These are phyloP conservation scores for Xiphophorus maculatus DNA, from an alignment of 2,113 vertebrate genomes.

Conservation along the genomic window DNA sequence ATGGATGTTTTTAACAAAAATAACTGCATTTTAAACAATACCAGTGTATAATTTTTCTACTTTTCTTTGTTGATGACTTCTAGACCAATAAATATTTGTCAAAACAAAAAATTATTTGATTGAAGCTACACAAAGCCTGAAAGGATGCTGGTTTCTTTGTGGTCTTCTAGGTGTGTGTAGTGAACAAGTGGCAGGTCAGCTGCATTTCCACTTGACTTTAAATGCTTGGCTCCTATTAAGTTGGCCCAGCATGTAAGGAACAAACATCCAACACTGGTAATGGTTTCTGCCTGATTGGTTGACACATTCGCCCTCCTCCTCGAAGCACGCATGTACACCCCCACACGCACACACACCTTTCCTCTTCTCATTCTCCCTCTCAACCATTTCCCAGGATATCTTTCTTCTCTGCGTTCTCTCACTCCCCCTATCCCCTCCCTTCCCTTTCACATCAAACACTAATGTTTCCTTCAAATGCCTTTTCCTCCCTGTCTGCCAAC, in stretches of 20 bases:
- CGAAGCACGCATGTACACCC: conserved; percentile 8
- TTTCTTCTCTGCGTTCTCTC: conserved; percentile 56
- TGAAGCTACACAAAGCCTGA: conserved; percentile 8
- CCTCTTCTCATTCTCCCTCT: conserved; percentile 38
- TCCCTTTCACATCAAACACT: conserved; percentile 79
- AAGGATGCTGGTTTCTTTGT: conserved; percentile 40
- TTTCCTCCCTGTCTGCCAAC: conserved; percentile 80
- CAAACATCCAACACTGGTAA: conserved; percentile 73
- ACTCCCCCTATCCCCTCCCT: conserved; percentile 56
- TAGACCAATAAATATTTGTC: neutral
- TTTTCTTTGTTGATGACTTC: neutral
- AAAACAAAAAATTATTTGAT: neutral
- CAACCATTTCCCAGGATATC: conserved; percentile 77
- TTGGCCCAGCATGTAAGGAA: conserved; percentile 69
- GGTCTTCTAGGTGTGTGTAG: conserved; percentile 43
- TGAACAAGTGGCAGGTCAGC: conserved; percentile 51
- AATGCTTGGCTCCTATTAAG: conserved; percentile 76
- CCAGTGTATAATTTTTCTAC: conserved; percentile 13
- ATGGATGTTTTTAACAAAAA: neutral
- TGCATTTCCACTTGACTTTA: conserved; percentile 73
- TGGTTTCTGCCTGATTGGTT: conserved; percentile 76
- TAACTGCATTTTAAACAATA: conserved; percentile 3
- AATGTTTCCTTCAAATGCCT: conserved; percentile 82
- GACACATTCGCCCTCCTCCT: conserved; percentile 63
- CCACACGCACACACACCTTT: neutral